Conservation (phyloP, 2,113 vertebrate genomes). For the Equus quagga region DNA sequence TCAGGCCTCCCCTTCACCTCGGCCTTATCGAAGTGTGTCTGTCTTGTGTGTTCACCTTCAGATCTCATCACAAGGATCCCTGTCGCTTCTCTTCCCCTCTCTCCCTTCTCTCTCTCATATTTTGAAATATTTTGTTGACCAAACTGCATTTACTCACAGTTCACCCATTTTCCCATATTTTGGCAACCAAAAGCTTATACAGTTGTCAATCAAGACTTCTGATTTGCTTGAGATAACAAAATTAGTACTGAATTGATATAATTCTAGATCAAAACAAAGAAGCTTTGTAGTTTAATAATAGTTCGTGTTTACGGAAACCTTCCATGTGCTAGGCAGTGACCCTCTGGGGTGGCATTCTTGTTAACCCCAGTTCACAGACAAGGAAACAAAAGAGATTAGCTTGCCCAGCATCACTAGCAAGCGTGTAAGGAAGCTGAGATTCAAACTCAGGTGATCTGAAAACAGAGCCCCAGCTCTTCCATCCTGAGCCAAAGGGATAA, state of each 20-base stretch:
- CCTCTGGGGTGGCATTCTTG: not conserved
- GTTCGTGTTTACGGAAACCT: not conserved
- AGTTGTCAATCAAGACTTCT: not conserved
- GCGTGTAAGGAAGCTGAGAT: not conserved
- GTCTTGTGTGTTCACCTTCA: not conserved
- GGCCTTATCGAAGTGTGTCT: not conserved
- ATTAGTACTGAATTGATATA: not conserved
- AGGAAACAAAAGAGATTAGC: not conserved
- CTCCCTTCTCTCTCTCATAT: not conserved
- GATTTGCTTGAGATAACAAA: slow-evolving; percentile 25
- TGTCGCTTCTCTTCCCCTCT: not conserved
- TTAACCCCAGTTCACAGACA: not conserved
- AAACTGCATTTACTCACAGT: not conserved
- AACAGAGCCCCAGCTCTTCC: not conserved
- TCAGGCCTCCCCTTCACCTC: not conserved
- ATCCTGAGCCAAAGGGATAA: not conserved
- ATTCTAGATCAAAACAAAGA: slow-evolving; percentile 27
- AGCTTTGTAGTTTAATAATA: not conserved
- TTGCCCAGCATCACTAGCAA: not conserved
- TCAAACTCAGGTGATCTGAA: not conserved
- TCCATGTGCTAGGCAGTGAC: not conserved
- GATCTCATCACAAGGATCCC: not conserved
- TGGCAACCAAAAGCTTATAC: not conserved
- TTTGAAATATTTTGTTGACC: not conserved
- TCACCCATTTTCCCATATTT: slow-evolving; percentile 2